A percentile compares a stretch with the other conserved stretches of the same genome.
These are phyloP conservation scores for Boulengeromyrus knoepffleri DNA, from an alignment of 2,113 vertebrate genomes.

Conservation along the genomic window DNA sequence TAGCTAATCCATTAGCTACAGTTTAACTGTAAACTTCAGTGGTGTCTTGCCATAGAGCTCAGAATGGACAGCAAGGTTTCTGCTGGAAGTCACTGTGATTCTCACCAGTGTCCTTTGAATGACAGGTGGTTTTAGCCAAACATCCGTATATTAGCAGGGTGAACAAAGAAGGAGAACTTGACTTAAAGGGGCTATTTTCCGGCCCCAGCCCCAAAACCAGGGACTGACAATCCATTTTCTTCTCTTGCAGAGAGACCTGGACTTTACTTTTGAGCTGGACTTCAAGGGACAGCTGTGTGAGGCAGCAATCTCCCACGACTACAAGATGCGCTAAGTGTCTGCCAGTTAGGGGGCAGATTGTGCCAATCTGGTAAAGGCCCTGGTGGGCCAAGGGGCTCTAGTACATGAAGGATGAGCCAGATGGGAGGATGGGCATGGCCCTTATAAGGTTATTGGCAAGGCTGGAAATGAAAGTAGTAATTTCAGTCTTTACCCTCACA, in stretches of 20 bases:
- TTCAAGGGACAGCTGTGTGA: constrained; percentile 97
- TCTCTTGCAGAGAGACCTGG: constrained; percentile 78
- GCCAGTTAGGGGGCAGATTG: constrained; percentile 6
- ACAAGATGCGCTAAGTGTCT: constrained; percentile 85
- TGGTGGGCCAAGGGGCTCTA: constrained; percentile 18
- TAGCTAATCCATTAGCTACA: background rate
- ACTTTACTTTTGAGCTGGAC: constrained; percentile 94
- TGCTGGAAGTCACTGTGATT: background rate
- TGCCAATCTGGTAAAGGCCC: constrained; percentile 15
- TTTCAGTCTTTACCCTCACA: constrained; percentile 24
- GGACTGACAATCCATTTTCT: background rate
- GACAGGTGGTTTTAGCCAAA: background rate
- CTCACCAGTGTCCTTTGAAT: background rate
- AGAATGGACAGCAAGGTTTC: background rate
- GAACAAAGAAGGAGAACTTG: background rate
- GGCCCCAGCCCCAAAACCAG: background rate
- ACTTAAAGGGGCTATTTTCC: background rate
- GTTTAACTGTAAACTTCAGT: background rate
- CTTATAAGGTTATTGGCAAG: constrained; percentile 40
- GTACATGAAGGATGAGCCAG: constrained; percentile 26
- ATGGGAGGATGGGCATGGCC: constrained; percentile 33
- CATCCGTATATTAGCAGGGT: background rate
- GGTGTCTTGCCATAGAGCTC: background rate
- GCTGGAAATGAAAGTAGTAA: constrained; percentile 44
- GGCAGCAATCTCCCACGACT: constrained; percentile 93